Percentiles rank a stretch among this genome's conserved stretches.
Conservation (phyloP, 2,113 vertebrate genomes). For the Lathamus discolor region DNA sequence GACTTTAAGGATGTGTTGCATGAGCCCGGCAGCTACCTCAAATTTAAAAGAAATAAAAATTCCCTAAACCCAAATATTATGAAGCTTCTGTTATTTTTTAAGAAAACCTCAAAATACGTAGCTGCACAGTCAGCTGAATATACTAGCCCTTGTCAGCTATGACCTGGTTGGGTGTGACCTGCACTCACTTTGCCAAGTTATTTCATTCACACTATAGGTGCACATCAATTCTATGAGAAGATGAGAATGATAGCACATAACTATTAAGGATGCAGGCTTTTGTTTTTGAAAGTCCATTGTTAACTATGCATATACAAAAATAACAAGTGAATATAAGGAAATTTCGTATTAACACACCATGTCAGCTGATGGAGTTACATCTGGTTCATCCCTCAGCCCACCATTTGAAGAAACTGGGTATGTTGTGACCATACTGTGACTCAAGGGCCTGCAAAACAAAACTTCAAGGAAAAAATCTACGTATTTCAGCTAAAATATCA, state of each 20-base stretch:
- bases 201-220: neutral
- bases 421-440: neutral
- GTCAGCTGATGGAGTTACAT: neutral
- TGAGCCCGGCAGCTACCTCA: neutral
- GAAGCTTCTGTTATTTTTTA: neutral
- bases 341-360: slow-evolving; percentile 46
- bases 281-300: neutral
- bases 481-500: neutral
- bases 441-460: slow-evolving; percentile 24
- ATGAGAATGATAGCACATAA: neutral
- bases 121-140: neutral
- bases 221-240: neutral
- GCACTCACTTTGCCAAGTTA: neutral
- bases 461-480: neutral
- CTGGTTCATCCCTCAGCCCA: neutral
- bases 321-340: neutral
- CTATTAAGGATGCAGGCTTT: neutral
- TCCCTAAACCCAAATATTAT: neutral
- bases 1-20: neutral
- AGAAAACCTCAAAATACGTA: neutral
- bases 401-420: neutral
- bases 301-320: neutral
- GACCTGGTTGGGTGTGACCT: neutral
- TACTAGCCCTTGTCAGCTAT: neutral
- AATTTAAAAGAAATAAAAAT: neutral